Conservation (phyloP, 2,797 vertebrate species). For the Heterohyrax brucei region DNA sequence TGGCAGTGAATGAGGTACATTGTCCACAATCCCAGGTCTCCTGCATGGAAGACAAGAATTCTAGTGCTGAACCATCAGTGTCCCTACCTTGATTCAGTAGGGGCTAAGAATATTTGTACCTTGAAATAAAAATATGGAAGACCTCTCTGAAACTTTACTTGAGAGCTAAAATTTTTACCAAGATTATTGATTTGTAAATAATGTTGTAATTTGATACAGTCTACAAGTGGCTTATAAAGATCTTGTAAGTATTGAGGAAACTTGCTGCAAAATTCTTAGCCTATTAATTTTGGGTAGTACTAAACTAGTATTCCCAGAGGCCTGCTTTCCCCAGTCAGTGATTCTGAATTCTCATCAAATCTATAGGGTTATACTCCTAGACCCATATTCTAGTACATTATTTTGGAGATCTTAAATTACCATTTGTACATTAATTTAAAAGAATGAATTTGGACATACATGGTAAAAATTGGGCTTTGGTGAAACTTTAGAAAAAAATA, state of each 20-base stretch:
- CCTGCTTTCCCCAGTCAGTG: not conserved
- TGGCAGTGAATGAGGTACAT: no score
- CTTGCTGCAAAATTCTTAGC: not conserved
- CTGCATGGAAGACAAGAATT: no score
- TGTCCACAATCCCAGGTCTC: no score
- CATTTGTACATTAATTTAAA: not conserved
- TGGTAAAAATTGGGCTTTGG: slow-evolving; percentile 12
- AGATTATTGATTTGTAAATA: not conserved
- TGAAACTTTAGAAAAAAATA: not conserved
- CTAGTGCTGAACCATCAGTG: no score
- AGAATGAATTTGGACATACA: not conserved
- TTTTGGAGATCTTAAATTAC: not conserved
- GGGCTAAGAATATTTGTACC: not conserved
- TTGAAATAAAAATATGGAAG: slow-evolving; percentile 30
- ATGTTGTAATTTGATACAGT: not conserved
- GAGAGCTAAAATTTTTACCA: not conserved
- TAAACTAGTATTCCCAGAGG: not conserved
- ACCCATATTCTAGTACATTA: not conserved
- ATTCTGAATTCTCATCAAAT: not conserved
- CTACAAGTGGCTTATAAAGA: not conserved
- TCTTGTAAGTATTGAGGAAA: slow-evolving; percentile 14
- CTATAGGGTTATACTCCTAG: not conserved
- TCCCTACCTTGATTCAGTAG: no score
- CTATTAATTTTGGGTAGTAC: not conserved
- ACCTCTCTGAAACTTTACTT: not conserved